phyloP scores from a whole-genome alignment of 2,113 vertebrate species.

The Erythrolamprus reginae region DNA sequence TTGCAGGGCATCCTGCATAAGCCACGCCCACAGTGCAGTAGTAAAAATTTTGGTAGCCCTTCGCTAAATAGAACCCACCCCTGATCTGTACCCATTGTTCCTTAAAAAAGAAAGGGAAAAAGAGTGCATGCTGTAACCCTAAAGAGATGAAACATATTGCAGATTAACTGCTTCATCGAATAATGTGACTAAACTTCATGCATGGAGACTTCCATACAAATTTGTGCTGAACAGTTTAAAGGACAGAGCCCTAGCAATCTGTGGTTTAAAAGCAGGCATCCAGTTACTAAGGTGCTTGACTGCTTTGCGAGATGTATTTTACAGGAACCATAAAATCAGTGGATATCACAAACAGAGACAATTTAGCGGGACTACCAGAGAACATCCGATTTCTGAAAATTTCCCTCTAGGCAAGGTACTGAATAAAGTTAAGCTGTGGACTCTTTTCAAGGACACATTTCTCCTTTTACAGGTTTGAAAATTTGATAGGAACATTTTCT shows the following conservation, averaged over 20 bases:
- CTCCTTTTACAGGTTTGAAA: constrained; percentile 8
- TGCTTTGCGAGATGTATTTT: background rate
- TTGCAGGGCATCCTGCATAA: too few species aligned
- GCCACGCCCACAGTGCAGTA: too few species aligned
- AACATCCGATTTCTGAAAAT: background rate
- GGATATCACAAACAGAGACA: background rate
- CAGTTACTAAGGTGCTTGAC: background rate
- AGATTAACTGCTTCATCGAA: background rate
- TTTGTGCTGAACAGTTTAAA: background rate
- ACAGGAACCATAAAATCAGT: background rate
- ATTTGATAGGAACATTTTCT: background rate
- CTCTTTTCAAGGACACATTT: background rate
- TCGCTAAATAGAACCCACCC: too few species aligned
- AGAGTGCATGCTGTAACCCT: background rate
- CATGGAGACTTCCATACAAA: background rate
- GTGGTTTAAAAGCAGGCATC: background rate
- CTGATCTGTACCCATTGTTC: background rate
- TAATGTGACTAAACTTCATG: background rate
- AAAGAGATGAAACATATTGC: background rate
- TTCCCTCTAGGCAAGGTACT: background rate
- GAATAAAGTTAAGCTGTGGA: background rate
- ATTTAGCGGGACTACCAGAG: constrained; percentile 13
- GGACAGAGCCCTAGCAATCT: background rate
- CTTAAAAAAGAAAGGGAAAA: background rate
- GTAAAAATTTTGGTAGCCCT: too few species aligned